Percentiles rank a stretch among this genome's conserved stretches.
Evolutionary conservation across 2,113 vertebrate species (phyloP).

Genomic region (Oceanodroma tethys): DNA sequence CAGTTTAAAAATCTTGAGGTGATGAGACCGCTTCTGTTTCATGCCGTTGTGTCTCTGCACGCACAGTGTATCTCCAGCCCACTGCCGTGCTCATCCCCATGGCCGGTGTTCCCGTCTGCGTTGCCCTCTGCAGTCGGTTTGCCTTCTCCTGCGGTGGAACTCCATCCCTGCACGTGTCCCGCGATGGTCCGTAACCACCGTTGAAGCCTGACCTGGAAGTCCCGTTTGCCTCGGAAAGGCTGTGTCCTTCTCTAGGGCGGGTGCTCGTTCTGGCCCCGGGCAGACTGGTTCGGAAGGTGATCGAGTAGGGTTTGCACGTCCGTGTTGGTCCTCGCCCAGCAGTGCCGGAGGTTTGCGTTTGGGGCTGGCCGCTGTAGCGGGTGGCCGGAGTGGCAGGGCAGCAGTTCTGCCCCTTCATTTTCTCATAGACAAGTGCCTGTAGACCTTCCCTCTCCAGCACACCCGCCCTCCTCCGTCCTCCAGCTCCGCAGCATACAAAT

Average conservation of each 20-base stretch:
- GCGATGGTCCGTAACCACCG: accelerated
- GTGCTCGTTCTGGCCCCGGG: accelerated
- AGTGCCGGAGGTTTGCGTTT: background rate
- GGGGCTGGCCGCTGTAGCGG: background rate
- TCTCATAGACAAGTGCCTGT: background rate
- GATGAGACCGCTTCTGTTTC: background rate
- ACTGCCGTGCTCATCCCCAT: accelerated
- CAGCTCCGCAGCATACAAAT: background rate
- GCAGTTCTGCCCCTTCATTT: background rate
- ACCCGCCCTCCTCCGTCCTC: background rate
- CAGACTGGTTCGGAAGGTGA: background rate
- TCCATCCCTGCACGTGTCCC: background rate
- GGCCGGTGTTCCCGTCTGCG: background rate
- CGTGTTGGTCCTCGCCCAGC: accelerated
- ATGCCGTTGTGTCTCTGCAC: accelerated
- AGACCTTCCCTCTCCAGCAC: accelerated
- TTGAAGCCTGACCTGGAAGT: background rate
- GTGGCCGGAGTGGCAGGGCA: background rate
- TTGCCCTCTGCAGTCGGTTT: background rate
- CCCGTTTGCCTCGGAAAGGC: background rate
- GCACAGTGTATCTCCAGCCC: background rate
- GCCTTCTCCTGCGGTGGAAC: background rate
- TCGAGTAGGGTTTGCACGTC: background rate
- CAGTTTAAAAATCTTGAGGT: background rate
- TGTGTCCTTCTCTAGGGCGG: accelerated